Base-by-base conservation (phyloP, 1,140 invertebrate genomes). In the Euura saliciscinereae region DNA sequence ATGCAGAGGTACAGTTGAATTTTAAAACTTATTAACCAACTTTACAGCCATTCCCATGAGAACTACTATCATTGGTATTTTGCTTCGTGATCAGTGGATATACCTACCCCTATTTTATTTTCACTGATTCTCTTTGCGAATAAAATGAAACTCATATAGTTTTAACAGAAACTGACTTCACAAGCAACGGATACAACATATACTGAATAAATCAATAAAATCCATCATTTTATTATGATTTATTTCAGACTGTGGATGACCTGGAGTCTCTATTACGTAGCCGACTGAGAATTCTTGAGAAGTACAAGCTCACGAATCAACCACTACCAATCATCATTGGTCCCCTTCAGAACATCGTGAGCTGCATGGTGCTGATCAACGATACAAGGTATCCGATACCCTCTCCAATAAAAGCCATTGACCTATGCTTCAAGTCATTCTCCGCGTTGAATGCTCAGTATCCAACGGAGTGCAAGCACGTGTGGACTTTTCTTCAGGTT, bases 261-360 rank as follows among this genome's bases (percentile, higher is more conserved):
- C 43, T 66, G 6, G 7, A 66, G 43, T 6, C 42, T 66, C 65
- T 10, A 13, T 43, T 66, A 13, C 6, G 2, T 1, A 43, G 43
- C 7, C n/a, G 13, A 66, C n/a, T 66, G 6, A 66, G 28, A 66
- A 66, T 28, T 10, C 6, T 66, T 66, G 65, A 66, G 43, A 6
- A 66, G 13, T 66, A 66, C 65, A 66, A 66, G 28, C 43, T 66
- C 8, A 66, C 65, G 7, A 66, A 66, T 66, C 43, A 66, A 66
- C 65, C 65, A 66, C 65, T 66, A 8, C 65, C 65, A 7, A 13
- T 66, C 43, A 13, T 43, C 65, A 13, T 66, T 66, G 65, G 65
- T 8, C 65, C 65, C 6, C 28, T 66, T 8, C 6, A 66, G 13
- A 66, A 66, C 2, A 66, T 66, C 65, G 13, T 66, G 6, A 66